Evolutionary conservation across 2,888 invertebrate species (phyloP).

Genomic region (Leptinotarsa juncta): DNA sequence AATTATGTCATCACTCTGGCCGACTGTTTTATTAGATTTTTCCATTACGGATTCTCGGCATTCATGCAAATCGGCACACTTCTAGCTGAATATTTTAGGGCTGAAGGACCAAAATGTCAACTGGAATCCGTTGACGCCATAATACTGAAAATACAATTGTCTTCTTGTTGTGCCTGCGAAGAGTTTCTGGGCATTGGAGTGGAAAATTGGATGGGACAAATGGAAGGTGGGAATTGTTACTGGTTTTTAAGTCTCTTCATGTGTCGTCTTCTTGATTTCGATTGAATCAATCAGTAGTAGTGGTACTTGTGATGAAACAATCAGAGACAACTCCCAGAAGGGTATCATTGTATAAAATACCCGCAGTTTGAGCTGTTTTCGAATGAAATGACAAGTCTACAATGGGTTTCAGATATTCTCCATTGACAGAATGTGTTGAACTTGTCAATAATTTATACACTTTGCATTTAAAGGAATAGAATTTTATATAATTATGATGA

Average conservation of each 20-base stretch:
- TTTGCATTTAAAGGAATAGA: neutral
- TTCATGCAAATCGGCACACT: constrained; percentile 42
- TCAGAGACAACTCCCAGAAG: too few species aligned
- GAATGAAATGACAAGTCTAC: too few species aligned
- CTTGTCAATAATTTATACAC: too few species aligned
- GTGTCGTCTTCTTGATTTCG: neutral
- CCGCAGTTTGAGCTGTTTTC: too few species aligned
- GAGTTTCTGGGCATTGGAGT: neutral
- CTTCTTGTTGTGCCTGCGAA: neutral
- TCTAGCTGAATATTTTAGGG: constrained; percentile 38
- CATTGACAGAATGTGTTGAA: too few species aligned
- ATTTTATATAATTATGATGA: neutral
- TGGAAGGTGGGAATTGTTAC: neutral
- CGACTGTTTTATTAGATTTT: constrained; percentile 43
- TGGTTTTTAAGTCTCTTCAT: neutral
- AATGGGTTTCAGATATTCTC: too few species aligned
- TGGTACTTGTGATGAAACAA: too few species aligned
- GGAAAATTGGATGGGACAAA: constrained; percentile 11
- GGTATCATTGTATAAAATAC: too few species aligned
- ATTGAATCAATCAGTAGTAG: neutral
- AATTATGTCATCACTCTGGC: constrained; percentile 37
- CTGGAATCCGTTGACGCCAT: constrained; percentile 13
- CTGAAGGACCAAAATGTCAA: constrained; percentile 14
- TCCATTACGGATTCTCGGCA: constrained; percentile 37
- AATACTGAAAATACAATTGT: constrained; percentile 11